Percentiles rank a stretch among this genome's conserved stretches.
Conservation (phyloP, 2,888 invertebrate species). For the Carcina quercana region DNA sequence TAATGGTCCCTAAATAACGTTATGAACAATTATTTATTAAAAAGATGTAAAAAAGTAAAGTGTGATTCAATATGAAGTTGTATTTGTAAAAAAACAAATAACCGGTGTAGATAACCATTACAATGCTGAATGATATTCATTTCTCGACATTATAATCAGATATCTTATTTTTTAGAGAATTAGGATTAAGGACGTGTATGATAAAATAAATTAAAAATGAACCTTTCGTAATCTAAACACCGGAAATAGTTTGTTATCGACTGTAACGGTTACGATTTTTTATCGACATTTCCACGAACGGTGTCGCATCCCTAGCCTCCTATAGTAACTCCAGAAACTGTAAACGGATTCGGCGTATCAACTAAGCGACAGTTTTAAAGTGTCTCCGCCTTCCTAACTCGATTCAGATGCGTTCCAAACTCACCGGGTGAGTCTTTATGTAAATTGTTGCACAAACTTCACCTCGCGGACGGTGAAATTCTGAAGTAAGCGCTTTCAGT, state of each 20-base stretch:
- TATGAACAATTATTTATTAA: neutral
- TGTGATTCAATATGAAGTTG: neutral
- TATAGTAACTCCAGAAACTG: slow-evolving; percentile 49
- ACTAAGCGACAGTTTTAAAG: slow-evolving; percentile 73
- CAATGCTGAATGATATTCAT: too few relatives aligned
- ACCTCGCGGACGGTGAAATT: slow-evolving; percentile 27
- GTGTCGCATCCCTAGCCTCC: slow-evolving; percentile 23
- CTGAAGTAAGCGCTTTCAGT: slow-evolving; percentile 27
- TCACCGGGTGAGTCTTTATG: slow-evolving; percentile 55
- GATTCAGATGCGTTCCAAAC: slow-evolving; percentile 61
- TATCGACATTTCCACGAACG: slow-evolving; percentile 1
- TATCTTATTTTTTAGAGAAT: too few relatives aligned
- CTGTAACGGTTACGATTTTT: too few relatives aligned
- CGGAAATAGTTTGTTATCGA: too few relatives aligned
- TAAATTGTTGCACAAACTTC: slow-evolving; percentile 52
- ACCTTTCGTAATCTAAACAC: too few relatives aligned
- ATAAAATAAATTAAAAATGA: too few relatives aligned
- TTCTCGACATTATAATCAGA: too few relatives aligned
- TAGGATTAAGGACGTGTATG: too few relatives aligned
- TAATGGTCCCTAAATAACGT: too few relatives aligned
- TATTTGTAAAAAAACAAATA: too few relatives aligned
- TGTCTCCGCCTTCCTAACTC: slow-evolving; percentile 61
- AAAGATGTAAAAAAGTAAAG: neutral
- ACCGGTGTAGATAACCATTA: too few relatives aligned
- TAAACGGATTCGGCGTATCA: slow-evolving; percentile 69